Evolutionary conservation across 2,113 vertebrate species (phyloP).

Genomic region (Mystacornis crossleyi): DNA sequence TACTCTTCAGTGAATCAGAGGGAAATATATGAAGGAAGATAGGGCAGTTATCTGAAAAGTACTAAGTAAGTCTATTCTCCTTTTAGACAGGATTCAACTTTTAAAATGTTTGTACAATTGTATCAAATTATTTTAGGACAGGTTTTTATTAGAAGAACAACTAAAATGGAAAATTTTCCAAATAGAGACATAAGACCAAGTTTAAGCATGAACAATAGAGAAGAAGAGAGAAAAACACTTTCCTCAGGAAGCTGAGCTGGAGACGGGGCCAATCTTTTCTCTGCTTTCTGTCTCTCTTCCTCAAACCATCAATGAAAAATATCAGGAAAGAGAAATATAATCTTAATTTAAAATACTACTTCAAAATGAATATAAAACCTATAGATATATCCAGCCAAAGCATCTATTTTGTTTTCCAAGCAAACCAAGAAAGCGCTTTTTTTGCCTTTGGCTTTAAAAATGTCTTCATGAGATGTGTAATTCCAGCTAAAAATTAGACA

Average conservation of each 20-base stretch:
- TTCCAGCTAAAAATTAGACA: neutral
- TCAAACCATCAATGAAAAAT: neutral
- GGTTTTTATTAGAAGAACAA: neutral
- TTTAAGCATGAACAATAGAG: neutral
- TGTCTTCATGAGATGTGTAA: neutral
- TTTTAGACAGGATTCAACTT: neutral
- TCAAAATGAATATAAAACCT: neutral
- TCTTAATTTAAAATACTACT: neutral
- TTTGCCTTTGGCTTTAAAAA: neutral
- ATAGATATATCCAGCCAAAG: neutral
- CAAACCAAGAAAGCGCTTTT: neutral
- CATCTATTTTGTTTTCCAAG: neutral
- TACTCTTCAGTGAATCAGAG: neutral
- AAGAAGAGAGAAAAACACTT: neutral
- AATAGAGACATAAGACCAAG: neutral
- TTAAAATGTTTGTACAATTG: neutral
- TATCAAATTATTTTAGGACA: neutral
- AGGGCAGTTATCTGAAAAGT: neutral
- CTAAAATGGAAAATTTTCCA: neutral
- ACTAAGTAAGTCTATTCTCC: neutral
- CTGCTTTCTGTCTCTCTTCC: neutral
- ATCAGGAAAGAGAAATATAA: neutral
- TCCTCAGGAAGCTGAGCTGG: neutral
- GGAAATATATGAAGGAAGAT: neutral
- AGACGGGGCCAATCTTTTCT: neutral